A percentile compares a stretch with the other conserved stretches of the same genome.
Evolutionary conservation across 1,140 invertebrate species (phyloP).

Genomic region (Drosophila pandora): DNA sequence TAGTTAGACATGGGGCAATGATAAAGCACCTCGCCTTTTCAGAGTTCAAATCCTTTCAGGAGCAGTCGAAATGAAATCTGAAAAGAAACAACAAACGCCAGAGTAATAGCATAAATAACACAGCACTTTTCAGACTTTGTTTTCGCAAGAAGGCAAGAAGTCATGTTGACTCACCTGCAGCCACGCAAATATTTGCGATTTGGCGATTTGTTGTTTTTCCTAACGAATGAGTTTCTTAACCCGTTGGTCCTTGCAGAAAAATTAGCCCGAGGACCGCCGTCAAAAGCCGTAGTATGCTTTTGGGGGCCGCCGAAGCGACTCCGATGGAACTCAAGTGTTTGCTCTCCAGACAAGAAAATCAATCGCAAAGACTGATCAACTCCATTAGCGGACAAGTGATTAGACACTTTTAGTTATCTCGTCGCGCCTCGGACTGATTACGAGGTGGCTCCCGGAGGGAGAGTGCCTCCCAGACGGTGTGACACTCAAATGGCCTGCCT

Average conservation of each 20-base stretch:
- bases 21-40: background rate
- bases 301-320: slow-evolving; percentile 15
- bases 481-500: slow-evolving; percentile 22
- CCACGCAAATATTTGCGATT: slow-evolving; percentile 14
- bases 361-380: slow-evolving; percentile 25
- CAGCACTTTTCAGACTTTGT: slow-evolving; percentile 11
- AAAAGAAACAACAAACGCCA: slow-evolving; percentile 7
- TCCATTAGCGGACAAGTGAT: slow-evolving; percentile 26
- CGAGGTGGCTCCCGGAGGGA: background rate
- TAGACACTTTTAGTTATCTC: slow-evolving; percentile 16
- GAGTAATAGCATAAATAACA: slow-evolving; percentile 23
- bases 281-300: slow-evolving; percentile 27
- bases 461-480: slow-evolving; percentile 8
- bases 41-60: slow-evolving; percentile 13
- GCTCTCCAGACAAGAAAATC: slow-evolving; percentile 9
- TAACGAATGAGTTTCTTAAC: slow-evolving; percentile 63
- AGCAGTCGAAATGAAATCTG: background rate
- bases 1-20: slow-evolving; percentile 3
- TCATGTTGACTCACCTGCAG: slow-evolving; percentile 36
- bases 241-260: slow-evolving; percentile 29
- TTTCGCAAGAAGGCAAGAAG: slow-evolving; percentile 9
- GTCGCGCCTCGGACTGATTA: slow-evolving; percentile 18
- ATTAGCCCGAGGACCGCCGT: slow-evolving; percentile 15
- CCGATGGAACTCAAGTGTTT: slow-evolving; percentile 17
- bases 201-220: slow-evolving; percentile 51